These are phyloP conservation scores for Calypte anna DNA, from an alignment of 2,113 vertebrate genomes.

Conservation along the genomic window DNA sequence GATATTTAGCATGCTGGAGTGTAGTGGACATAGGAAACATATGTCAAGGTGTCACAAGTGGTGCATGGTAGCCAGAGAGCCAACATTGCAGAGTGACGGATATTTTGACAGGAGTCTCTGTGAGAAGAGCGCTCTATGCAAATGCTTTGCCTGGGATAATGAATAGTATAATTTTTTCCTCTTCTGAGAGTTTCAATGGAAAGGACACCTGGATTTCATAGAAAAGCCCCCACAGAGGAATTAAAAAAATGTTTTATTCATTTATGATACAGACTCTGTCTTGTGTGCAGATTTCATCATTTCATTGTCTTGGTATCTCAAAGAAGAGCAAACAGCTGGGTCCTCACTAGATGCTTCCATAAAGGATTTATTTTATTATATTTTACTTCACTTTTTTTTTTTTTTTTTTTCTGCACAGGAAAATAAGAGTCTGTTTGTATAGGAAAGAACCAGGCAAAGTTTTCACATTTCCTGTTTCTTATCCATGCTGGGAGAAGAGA, in stretches of 20 bases:
- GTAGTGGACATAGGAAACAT: accelerated
- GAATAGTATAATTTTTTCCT: constrained; percentile 44
- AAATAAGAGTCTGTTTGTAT: background rate
- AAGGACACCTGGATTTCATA: constrained; percentile 62
- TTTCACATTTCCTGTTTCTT: background rate
- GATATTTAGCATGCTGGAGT: background rate
- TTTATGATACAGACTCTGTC: constrained; percentile 12
- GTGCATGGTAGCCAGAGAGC: background rate
- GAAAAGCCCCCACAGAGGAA: constrained; percentile 45
- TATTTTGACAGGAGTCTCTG: constrained; percentile 31
- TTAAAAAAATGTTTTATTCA: constrained; percentile 58
- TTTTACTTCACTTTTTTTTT: background rate
- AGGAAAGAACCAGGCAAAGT: background rate
- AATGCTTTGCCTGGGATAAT: constrained; percentile 51
- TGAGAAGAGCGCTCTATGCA: constrained; percentile 28
- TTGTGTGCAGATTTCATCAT: constrained; percentile 45
- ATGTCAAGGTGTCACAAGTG: background rate
- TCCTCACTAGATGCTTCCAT: constrained; percentile 15
- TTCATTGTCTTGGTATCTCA: constrained; percentile 49
- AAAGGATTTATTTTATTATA: background rate
- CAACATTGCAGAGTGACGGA: background rate
- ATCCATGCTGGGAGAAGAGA: background rate
- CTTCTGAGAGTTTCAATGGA: constrained; percentile 54
- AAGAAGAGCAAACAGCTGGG: constrained; percentile 45
- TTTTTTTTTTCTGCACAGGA: background rate